Evolutionary conservation across 1,140 invertebrate genomes (phyloP), one percentile per base, ranked within the genome.

Genomic region (Akabosia matsudoensis): DNA sequence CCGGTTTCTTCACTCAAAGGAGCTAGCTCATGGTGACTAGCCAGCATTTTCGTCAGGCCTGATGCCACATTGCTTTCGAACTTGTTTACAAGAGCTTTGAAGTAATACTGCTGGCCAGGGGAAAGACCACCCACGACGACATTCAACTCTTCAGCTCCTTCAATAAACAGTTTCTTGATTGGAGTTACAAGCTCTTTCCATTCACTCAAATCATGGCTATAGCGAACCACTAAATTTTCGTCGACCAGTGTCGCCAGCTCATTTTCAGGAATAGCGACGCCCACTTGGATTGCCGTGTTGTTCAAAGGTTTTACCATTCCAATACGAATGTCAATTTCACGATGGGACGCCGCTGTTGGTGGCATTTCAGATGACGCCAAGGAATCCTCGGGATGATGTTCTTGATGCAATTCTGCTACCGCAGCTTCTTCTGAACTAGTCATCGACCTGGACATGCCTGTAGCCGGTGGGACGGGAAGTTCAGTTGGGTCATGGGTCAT

Each of bases 61-160:
- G 75, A 73, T 0, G 61, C 64, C 45, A 61, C 76, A 61, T 81
- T 77, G 30, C 79, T 81, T 70, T 78, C 75, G 24, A 71, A 33
- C 24, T 74, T 76, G 24, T 78, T 78, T 2, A 81, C 33, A 28
- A 54, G 30, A 7, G 75, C 80, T 72, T 78, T 78, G 61, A 81
- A 78, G 64, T 76, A 79, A 70, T 81, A 81, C 76, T 79, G 54
- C 30, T 78, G 77, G 16, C 74, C 74, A 18, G 74, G 64, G 0
- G 52, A 13, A 7, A 81, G 37, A 7, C 76, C 74, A 26, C 54
- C 51, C 30, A 81, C 61, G 28, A 79, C 61, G 0, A 78, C 70
- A 54, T 79, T 74, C 16, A 81, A 33, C 33, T 81, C 64, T 10
- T 78, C 76, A 14, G 71, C 71, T 56, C 80, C 78, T 51, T 81